These are phyloP conservation scores for Petroica traversi DNA, from an alignment of 2,113 vertebrate genomes.

Conservation along the genomic window DNA sequence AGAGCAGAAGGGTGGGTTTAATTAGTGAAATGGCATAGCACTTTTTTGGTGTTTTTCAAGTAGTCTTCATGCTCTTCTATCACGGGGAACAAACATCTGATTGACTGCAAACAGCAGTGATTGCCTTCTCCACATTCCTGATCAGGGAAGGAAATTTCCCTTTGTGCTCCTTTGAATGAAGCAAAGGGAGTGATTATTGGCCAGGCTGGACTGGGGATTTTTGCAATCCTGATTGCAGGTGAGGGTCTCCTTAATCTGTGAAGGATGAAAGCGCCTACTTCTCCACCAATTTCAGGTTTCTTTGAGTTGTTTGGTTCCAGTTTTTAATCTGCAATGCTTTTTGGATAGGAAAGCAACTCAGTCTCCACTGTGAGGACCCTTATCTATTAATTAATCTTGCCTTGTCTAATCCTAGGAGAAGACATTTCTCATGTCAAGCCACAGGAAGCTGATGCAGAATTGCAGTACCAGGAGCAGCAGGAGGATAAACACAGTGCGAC, in stretches of 20 bases:
- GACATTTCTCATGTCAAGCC: neutral
- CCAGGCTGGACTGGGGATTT: neutral
- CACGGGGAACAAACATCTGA: neutral
- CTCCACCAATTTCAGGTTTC: neutral
- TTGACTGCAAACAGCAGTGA: neutral
- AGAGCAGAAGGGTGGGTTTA: conserved; percentile 18
- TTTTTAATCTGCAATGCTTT: neutral
- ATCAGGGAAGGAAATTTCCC: neutral
- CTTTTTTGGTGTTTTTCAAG: neutral
- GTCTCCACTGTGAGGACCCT: neutral
- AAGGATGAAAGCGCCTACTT: neutral
- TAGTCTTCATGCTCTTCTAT: neutral
- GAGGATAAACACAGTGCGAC: accelerated
- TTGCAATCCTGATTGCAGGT: neutral
- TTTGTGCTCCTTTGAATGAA: neutral
- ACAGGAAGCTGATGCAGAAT: neutral
- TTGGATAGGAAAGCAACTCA: conserved; percentile 2
- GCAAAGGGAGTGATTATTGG: neutral
- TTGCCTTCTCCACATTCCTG: neutral
- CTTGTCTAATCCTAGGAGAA: neutral
- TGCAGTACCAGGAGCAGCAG: neutral
- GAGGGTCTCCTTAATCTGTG: neutral
- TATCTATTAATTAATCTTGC: conserved; percentile 54
- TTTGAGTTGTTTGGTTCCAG: neutral
- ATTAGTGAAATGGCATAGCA: conserved; percentile 4